These are phyloP conservation scores for Bombus affinis DNA, from an alignment of 1,140 invertebrate genomes.

Conservation along the genomic window DNA sequence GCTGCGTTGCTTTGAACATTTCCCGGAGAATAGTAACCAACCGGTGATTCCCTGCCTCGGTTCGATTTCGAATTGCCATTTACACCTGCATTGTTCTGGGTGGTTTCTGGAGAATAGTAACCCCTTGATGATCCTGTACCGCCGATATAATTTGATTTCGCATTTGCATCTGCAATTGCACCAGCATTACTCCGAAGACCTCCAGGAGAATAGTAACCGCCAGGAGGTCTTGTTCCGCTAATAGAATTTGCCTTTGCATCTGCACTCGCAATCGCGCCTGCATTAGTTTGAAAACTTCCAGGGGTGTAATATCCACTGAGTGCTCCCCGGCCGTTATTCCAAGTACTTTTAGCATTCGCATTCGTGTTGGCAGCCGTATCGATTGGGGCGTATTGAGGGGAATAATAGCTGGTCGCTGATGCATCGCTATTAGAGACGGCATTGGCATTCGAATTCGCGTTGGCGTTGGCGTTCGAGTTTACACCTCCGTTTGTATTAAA, in stretches of 20 bases:
- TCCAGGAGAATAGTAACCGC: not conserved
- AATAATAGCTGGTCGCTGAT: slow-evolving; percentile 5
- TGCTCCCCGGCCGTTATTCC: not conserved
- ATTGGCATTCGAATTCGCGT: slow-evolving; percentile 11
- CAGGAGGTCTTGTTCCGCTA: not conserved
- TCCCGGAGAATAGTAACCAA: not conserved
- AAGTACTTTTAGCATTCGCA: slow-evolving; percentile 25
- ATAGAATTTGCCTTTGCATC: not conserved
- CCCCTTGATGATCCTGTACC: not conserved
- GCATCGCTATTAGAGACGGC: not conserved
- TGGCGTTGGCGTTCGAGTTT: slow-evolving; percentile 48
- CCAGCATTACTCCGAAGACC: too few relatives aligned
- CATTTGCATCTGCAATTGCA: not conserved
- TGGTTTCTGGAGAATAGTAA: not conserved
- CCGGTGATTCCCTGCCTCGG: not conserved
- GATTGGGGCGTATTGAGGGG: not conserved
- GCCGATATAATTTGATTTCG: not conserved
- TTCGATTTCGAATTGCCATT: not conserved
- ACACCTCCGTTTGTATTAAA: not conserved
- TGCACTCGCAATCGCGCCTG: not conserved
- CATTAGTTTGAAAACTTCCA: not conserved
- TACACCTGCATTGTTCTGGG: not conserved
- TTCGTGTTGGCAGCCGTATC: slow-evolving; percentile 22
- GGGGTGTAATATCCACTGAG: not conserved
- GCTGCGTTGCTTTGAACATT: slow-evolving; percentile 39